A percentile compares a stretch with the other conserved stretches of the same genome.
Conservation (phyloP, 2,797 vertebrate species). For the Oreortyx pictus region DNA sequence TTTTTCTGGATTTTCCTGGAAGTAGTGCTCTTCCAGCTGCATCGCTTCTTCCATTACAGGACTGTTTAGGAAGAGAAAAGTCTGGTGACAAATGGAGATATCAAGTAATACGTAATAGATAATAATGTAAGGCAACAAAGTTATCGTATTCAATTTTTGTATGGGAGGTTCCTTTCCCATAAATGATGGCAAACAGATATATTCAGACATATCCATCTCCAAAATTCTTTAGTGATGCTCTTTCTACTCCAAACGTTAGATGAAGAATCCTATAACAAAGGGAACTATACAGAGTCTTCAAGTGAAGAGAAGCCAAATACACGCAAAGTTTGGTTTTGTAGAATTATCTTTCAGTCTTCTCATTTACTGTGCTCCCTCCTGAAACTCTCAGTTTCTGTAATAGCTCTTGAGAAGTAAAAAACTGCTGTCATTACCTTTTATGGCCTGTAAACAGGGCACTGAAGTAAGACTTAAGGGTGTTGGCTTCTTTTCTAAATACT, state of each 20-base stretch:
- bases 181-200: not conserved
- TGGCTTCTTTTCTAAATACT: not conserved
- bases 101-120: not conserved
- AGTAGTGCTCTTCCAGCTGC: not conserved
- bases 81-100: not conserved
- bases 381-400: not conserved
- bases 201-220: not conserved
- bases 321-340: not conserved
- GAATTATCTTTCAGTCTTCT: not conserved
- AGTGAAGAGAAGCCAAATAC: not conserved
- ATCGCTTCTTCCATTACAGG: not conserved
- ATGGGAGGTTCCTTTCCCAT: not conserved
- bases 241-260: not conserved
- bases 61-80: not conserved
- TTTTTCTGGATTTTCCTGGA: not conserved
- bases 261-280: not conserved
- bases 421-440: not conserved
- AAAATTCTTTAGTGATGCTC: not conserved
- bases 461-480: not conserved
- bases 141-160: not conserved
- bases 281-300: not conserved
- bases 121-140: not conserved
- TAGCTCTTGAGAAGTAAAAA: not conserved
- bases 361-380: not conserved
- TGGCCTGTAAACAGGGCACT: not conserved